These are phyloP conservation scores for Diplogasteroides magnus DNA, from an alignment of 1,140 invertebrate species.

Conservation along the genomic window DNA sequence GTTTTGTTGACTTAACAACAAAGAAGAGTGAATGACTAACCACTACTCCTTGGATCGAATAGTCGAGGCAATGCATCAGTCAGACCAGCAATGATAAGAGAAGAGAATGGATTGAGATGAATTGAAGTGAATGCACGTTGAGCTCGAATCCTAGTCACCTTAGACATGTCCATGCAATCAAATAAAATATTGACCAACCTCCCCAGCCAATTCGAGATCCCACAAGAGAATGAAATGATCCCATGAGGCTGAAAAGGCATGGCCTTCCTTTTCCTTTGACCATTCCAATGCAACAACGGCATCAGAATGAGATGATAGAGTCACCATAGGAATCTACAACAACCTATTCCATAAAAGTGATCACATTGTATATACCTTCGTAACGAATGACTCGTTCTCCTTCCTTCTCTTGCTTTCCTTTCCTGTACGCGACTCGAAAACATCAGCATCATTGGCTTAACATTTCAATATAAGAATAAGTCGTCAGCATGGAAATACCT, in stretches of 20 bases:
- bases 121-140: conserved; percentile 80
- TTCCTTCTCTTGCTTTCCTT: conserved; percentile 31
- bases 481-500: conserved; percentile 10
- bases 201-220: conserved; percentile 69
- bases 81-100: conserved; percentile 74
- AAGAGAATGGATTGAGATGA: conserved; percentile 73
- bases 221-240: conserved; percentile 90
- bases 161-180: background rate
- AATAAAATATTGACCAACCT: background rate
- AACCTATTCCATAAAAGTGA: conserved; percentile 5
- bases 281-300: conserved; percentile 77
- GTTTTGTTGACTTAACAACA: background rate
- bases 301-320: conserved; percentile 85
- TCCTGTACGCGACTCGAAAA: conserved; percentile 20
- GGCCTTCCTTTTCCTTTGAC: conserved; percentile 65
- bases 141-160: conserved; percentile 19
- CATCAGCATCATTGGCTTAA: conserved; percentile 16
- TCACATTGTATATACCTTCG: conserved; percentile 30
- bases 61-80: conserved; percentile 81
- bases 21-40: conserved; percentile 15
- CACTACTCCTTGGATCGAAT: conserved; percentile 76
- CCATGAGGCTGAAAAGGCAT: conserved; percentile 77
- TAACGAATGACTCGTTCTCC: conserved; percentile 28
- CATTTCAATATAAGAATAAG: conserved; percentile 24
- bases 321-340: conserved; percentile 72